Evolutionary conservation across 2,888 invertebrate genomes (phyloP).

Genomic region (Metallyticus violacea): DNA sequence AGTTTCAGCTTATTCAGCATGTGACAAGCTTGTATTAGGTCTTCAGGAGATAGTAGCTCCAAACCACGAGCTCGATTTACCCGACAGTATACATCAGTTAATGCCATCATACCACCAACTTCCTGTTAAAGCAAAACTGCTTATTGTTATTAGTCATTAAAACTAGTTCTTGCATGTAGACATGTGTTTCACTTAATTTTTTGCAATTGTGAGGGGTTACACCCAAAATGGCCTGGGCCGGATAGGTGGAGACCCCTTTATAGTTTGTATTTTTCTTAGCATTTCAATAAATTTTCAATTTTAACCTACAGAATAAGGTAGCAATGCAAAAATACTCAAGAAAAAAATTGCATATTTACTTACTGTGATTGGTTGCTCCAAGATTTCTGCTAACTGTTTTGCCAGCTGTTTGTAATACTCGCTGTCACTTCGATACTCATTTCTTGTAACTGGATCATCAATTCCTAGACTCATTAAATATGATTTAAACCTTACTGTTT

Average conservation of each 20-base stretch:
- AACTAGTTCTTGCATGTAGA: too few species aligned
- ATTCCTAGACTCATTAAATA: slow-evolving; percentile 96
- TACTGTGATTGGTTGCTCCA: slow-evolving; percentile 57
- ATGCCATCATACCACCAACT: slow-evolving; percentile 92
- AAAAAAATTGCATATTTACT: neutral
- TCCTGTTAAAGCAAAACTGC: slow-evolving; percentile 53
- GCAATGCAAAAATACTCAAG: too few species aligned
- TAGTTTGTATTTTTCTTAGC: too few species aligned
- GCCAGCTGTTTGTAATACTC: slow-evolving; percentile 84
- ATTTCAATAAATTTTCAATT: too few species aligned
- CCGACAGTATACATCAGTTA: slow-evolving; percentile 95
- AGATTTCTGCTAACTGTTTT: slow-evolving; percentile 77
- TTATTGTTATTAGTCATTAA: too few species aligned
- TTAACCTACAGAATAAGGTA: too few species aligned
- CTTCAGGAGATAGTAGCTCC: slow-evolving; percentile 95
- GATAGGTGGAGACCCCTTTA: too few species aligned
- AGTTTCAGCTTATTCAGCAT: slow-evolving; percentile 60
- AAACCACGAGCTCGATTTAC: slow-evolving; percentile 95
- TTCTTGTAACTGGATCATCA: slow-evolving; percentile 95
- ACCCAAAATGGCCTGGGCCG: too few species aligned
- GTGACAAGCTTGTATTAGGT: slow-evolving; percentile 88
- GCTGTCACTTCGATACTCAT: slow-evolving; percentile 79
- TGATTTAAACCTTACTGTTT: slow-evolving; percentile 93
- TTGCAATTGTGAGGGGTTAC: too few species aligned
- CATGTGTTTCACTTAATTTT: too few species aligned